These are phyloP conservation scores for Xylota segnis DNA, from an alignment of 2,888 invertebrate genomes.

Conservation along the genomic window DNA sequence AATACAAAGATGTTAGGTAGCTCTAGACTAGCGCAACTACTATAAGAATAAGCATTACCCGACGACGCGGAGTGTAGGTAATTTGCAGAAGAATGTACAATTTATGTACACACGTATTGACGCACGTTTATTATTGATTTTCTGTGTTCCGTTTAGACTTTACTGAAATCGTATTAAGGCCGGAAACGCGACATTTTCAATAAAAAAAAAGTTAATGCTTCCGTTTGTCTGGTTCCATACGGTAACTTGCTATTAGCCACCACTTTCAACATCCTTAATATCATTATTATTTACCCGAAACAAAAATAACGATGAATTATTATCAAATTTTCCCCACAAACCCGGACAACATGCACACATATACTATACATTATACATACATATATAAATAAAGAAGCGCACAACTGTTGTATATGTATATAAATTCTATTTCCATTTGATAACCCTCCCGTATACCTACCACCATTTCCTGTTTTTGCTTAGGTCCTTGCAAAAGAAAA, in stretches of 20 bases:
- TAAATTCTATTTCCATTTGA: conserved; percentile 47
- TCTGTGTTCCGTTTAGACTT: no score
- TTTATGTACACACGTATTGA: no score
- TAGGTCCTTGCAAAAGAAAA: conserved; percentile 19
- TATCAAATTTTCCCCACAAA: not conserved
- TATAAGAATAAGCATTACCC: no score
- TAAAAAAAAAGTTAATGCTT: not conserved
- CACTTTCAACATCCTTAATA: conserved; percentile 10
- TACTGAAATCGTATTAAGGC: no score
- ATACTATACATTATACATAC: not conserved
- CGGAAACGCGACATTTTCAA: not conserved
- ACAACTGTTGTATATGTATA: conserved; percentile 26
- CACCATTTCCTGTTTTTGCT: conserved; percentile 20
- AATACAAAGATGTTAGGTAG: no score
- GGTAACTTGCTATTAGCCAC: not conserved
- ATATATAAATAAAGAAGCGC: not conserved
- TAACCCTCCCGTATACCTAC: conserved; percentile 5
- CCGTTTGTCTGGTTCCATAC: not conserved
- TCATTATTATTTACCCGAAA: conserved; percentile 9
- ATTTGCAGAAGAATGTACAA: no score
- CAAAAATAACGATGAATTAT: conserved; percentile 24
- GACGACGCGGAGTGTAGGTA: no score
- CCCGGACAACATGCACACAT: not conserved
- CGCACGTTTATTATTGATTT: no score
- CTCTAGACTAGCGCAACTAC: no score